Conservation (phyloP, 2,888 invertebrate species). For the Luperina testacea region DNA sequence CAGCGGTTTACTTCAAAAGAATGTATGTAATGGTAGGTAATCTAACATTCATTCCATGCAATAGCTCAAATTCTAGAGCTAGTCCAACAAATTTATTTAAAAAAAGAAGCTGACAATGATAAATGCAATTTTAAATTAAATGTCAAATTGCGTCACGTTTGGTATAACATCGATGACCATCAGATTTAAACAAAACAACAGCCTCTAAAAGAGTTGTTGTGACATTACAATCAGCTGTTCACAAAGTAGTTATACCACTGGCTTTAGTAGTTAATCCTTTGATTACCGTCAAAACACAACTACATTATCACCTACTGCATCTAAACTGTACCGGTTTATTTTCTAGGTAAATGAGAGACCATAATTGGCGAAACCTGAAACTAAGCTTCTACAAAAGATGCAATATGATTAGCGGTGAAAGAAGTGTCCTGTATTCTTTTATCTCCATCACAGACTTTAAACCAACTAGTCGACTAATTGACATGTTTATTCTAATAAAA, state of each 20-base stretch:
- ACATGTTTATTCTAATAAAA: neutral
- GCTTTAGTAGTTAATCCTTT: neutral
- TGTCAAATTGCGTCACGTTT: neutral
- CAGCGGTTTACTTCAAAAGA: slow-evolving; percentile 3
- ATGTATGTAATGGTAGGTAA: neutral
- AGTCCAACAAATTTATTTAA: neutral
- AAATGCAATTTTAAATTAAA: too few relatives aligned
- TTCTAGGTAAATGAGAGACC: neutral
- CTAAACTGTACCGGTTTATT: slow-evolving; percentile 18
- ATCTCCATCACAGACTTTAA: neutral
- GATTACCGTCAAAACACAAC: slow-evolving; percentile 9
- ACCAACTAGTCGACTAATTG: neutral
- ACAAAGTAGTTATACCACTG: neutral
- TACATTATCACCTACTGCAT: neutral
- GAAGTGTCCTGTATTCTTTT: slow-evolving; percentile 2
- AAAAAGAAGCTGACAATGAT: neutral
- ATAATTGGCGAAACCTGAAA: neutral
- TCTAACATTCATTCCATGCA: neutral
- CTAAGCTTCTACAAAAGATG: neutral
- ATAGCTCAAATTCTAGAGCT: neutral
- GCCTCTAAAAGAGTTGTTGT: neutral
- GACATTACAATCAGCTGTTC: slow-evolving; percentile 36
- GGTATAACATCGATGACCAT: neutral
- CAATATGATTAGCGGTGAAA: neutral
- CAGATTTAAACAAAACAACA: neutral